These are phyloP conservation scores for Edolisoma coerulescens DNA, from an alignment of 2,113 vertebrate genomes.

Conservation along the genomic window DNA sequence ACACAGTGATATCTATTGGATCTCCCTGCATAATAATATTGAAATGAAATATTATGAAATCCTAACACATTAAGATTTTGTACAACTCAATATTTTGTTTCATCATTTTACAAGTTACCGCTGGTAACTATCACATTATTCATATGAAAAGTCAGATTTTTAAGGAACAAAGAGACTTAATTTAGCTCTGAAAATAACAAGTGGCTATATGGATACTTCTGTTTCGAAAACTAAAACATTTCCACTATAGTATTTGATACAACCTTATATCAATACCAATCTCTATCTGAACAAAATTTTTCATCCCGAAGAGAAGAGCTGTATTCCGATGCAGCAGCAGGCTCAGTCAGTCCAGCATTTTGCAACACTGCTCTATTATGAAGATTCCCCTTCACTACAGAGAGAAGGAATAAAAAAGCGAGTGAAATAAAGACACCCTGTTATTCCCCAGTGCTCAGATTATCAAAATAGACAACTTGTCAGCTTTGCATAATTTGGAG, in stretches of 20 bases:
- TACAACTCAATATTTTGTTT: background rate
- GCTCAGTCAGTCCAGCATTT: background rate
- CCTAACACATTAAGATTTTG: background rate
- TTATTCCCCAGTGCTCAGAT: background rate
- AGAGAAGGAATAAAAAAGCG: background rate
- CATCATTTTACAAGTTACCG: background rate
- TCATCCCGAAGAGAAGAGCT: background rate
- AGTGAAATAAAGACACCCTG: background rate
- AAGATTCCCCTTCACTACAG: background rate
- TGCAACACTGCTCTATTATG: background rate
- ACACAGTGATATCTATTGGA: background rate
- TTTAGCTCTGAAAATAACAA: background rate
- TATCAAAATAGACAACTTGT: background rate
- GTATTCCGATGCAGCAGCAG: background rate
- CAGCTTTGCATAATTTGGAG: conserved; percentile 36
- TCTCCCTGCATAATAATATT: background rate
- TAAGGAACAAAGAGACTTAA: background rate
- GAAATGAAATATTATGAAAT: background rate
- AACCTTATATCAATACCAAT: background rate
- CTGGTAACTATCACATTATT: background rate
- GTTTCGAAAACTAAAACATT: background rate
- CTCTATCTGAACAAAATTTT: background rate
- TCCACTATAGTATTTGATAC: background rate
- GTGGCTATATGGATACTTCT: background rate
- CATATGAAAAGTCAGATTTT: background rate